phyloP scores from a whole-genome alignment of 1,140 invertebrate species.

The Aethina tumida region DNA sequence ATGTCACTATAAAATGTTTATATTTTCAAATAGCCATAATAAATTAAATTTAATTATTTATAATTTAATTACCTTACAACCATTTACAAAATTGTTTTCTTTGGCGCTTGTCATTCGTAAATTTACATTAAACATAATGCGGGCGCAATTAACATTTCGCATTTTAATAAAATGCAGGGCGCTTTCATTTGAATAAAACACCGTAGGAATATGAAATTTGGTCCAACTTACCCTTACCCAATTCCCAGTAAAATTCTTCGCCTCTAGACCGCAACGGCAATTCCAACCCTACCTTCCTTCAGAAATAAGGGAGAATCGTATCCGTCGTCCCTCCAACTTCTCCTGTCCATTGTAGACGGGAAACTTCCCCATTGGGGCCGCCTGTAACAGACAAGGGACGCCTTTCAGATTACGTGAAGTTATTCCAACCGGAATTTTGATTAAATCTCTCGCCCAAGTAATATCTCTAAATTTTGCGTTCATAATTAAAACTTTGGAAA shows the following conservation, averaged over 20 bases:
- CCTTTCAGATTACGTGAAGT: too few species aligned
- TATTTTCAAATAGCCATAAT: too few species aligned
- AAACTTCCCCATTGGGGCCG: background rate
- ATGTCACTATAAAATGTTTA: too few species aligned
- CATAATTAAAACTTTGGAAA: constrained; percentile 25
- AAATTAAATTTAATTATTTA: too few species aligned
- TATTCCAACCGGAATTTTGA: too few species aligned
- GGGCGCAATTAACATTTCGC: background rate
- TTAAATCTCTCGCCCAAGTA: constrained; percentile 9
- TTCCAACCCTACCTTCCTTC: constrained; percentile 11
- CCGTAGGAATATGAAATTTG: constrained; percentile 23
- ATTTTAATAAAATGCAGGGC: constrained; percentile 16
- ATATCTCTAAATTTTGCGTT: constrained; percentile 19
- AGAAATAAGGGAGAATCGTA: background rate
- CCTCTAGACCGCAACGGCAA: constrained; percentile 14
- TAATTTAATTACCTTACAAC: too few species aligned
- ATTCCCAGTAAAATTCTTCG: constrained; percentile 14
- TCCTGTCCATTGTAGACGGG: background rate
- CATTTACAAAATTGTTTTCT: too few species aligned
- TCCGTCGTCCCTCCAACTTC: constrained; percentile 1
- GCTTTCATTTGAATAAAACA: constrained; percentile 23
- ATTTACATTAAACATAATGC: background rate
- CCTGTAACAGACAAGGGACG: constrained; percentile 8
- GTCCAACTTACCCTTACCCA: constrained; percentile 11
- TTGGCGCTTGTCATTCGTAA: too few species aligned